Conservation (phyloP, 2,888 invertebrate species). For the Hesperia comma region DNA sequence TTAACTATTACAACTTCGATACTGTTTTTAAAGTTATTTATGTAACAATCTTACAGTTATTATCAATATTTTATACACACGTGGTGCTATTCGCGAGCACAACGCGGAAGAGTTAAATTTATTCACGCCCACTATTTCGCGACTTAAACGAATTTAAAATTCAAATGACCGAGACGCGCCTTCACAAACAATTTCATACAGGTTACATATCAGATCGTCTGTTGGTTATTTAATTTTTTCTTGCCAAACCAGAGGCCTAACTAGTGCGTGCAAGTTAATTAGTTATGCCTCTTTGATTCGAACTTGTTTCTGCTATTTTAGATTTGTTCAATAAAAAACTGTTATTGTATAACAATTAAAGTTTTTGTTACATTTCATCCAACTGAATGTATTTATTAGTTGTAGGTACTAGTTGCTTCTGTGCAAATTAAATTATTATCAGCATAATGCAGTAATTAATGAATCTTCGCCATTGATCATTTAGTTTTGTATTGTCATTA, state of each 20-base stretch:
- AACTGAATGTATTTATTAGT: too few relatives aligned
- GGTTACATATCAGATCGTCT: slow-evolving; percentile 5
- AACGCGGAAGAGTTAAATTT: slow-evolving; percentile 48
- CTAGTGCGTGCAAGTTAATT: slow-evolving; percentile 10
- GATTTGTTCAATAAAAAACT: too few relatives aligned
- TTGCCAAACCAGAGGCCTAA: slow-evolving; percentile 23
- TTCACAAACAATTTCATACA: slow-evolving; percentile 21
- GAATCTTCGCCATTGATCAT: too few relatives aligned
- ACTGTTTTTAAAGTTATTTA: not conserved
- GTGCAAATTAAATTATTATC: too few relatives aligned
- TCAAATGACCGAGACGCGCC: slow-evolving; percentile 37
- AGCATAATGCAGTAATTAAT: too few relatives aligned
- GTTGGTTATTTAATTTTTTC: slow-evolving; percentile 2
- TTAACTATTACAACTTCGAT: not conserved
- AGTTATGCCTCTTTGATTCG: not conserved
- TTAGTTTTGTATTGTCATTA: too few relatives aligned
- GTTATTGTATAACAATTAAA: too few relatives aligned
- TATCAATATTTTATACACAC: not conserved
- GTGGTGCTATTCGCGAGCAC: slow-evolving; percentile 38
- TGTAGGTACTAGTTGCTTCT: too few relatives aligned
- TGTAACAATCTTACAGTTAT: not conserved
- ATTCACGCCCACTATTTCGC: slow-evolving; percentile 41
- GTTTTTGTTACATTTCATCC: too few relatives aligned
- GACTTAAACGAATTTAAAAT: slow-evolving; percentile 42
- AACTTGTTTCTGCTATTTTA: slow-evolving; percentile 8